These are phyloP conservation scores for Neopelma chrysocephalum DNA, from an alignment of 2,797 vertebrate genomes.

Conservation along the genomic window DNA sequence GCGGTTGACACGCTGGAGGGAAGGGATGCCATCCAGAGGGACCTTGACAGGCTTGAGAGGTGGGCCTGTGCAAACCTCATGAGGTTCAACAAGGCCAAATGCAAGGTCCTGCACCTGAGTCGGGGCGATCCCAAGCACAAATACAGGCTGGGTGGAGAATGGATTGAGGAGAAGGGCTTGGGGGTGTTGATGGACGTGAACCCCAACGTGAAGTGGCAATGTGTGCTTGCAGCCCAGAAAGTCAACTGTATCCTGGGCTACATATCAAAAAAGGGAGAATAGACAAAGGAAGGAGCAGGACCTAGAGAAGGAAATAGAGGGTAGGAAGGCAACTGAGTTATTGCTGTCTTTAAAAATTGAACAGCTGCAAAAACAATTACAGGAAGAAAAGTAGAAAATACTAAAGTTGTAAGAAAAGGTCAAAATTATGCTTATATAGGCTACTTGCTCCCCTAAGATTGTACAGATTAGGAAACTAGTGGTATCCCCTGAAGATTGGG, in stretches of 20 bases:
- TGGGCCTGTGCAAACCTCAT: neutral
- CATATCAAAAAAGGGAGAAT: neutral
- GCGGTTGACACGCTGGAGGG: neutral
- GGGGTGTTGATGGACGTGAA: neutral
- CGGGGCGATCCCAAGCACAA: neutral
- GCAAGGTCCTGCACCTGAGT: neutral
- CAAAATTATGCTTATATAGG: neutral
- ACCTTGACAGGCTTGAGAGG: neutral
- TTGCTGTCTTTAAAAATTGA: neutral
- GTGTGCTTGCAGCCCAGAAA: neutral
- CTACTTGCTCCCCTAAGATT: neutral
- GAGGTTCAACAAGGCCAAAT: neutral
- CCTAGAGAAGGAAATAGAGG: neutral
- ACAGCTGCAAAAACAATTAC: neutral
- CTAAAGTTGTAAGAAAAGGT: neutral
- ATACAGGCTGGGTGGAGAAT: neutral
- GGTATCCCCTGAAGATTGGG: neutral
- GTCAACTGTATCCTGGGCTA: neutral
- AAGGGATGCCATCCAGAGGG: neutral
- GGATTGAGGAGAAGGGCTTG: neutral
- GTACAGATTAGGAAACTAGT: neutral
- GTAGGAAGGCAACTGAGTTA: neutral
- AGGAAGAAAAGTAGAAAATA: neutral
- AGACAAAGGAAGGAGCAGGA: neutral
- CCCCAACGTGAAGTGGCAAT: neutral